A percentile compares a stretch with the other conserved stretches of the same genome.
phyloP scores from a whole-genome alignment of 2,888 invertebrate genomes.

The Pecten maximus region DNA sequence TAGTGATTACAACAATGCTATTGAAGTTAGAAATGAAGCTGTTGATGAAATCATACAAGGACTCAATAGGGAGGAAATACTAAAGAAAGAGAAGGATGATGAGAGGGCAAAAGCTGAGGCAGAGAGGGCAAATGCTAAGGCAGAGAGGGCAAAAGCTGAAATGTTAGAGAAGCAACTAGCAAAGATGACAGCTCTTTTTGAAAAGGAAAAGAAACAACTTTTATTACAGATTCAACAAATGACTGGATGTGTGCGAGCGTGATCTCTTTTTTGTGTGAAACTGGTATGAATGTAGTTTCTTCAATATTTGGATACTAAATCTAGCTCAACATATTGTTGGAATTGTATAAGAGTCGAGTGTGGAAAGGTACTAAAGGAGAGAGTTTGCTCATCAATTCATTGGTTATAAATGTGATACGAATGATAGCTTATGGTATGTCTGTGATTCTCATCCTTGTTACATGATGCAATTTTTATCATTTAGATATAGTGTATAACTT shows the following conservation, averaged over 20 bases:
- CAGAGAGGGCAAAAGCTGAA: neutral
- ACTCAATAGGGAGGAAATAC: neutral
- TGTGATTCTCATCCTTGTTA: constrained; percentile 19
- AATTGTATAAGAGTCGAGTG: neutral
- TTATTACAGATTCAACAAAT: constrained; percentile 17
- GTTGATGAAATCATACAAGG: neutral
- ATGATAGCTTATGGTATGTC: neutral
- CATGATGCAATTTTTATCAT: neutral
- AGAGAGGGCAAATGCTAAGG: neutral
- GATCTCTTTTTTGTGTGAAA: neutral
- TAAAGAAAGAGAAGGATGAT: neutral
- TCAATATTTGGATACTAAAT: neutral
- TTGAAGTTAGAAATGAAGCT: constrained; percentile 11
- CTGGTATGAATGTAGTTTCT: neutral
- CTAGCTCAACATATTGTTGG: neutral
- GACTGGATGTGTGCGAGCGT: neutral
- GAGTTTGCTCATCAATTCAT: constrained; percentile 11
- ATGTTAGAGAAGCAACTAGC: neutral
- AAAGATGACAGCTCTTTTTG: neutral
- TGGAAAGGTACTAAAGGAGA: neutral
- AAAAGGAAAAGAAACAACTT: neutral
- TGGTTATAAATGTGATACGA: constrained; percentile 26
- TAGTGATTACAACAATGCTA: neutral
- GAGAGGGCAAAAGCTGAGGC: no score
- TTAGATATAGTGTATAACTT: neutral